Percentiles rank a stretch among this genome's conserved stretches.
phyloP scores from a whole-genome alignment of 2,797 vertebrate genomes.

The Tarsius wallacei region DNA sequence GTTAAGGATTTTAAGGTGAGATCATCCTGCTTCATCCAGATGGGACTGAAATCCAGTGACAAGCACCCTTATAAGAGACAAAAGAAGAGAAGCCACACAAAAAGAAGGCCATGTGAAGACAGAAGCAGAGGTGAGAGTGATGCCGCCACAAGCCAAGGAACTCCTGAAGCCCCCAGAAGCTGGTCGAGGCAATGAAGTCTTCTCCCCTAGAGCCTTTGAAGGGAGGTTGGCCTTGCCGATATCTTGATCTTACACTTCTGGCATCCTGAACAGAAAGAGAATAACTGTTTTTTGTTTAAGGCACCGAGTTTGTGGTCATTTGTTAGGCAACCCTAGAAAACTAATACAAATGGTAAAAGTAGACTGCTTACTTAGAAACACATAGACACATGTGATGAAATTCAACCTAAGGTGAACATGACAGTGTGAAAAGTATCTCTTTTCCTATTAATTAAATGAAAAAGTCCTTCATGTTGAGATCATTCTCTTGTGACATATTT shows the following conservation, averaged over 20 bases:
- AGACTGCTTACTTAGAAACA: slow-evolving; percentile 58
- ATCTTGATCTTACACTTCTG: not conserved
- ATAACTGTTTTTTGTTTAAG: not conserved
- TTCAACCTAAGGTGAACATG: not conserved
- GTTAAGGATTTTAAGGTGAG: not conserved
- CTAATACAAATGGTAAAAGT: not conserved
- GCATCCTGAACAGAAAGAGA: not conserved
- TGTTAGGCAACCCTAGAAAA: not conserved
- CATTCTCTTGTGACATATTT: not conserved
- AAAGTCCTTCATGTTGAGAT: not conserved
- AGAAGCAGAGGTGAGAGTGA: not conserved
- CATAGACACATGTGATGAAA: not conserved
- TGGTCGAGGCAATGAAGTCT: too few relatives aligned
- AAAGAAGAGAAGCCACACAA: not conserved
- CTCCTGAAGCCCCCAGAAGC: rapidly evolving
- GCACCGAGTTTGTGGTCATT: not conserved
- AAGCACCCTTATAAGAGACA: not conserved
- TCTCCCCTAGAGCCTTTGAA: rapidly evolving
- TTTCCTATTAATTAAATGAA: slow-evolving; percentile 65
- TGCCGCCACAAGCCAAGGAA: not conserved
- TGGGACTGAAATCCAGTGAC: not conserved
- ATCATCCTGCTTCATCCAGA: not conserved
- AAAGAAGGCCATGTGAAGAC: rapidly evolving
- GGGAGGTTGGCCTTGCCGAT: rapidly evolving
- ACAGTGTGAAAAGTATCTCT: not conserved